Base-by-base conservation (phyloP, 2,113 vertebrate genomes). In the Ictalurus furcatus region DNA sequence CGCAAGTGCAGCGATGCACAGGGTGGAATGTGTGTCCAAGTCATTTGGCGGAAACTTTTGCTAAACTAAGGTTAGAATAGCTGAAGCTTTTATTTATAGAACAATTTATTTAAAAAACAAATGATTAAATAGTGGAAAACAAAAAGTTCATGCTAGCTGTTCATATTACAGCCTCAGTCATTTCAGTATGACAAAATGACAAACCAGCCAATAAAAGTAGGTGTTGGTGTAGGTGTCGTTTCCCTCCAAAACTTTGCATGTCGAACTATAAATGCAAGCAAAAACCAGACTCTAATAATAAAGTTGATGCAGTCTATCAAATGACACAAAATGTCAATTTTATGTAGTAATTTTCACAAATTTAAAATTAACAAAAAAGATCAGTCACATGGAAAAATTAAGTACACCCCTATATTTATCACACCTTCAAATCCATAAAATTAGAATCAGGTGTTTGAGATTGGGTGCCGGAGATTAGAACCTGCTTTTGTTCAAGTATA, bases 231-330 rank as follows among this genome's bases (percentile, higher is more conserved):
- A 48, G 44, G 44, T 52, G 34, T 71, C 28, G 54, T 9, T 78
- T 78, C 56, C 56, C 56, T 61, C 54, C 54, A 73, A 73, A 85
- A 73, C 28, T 5, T 44, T 56, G 67, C 5, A 79, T 76, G 58
- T 14, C 2, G 4, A 69, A 61, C 44, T 81, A 80, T 58, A 58
- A 73, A 83, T 30, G 59, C 65, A 83, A 58, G 8, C 6, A 71
- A 86, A 86, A 28, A 56, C 12, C 44, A 88, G n/a, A 16, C 48
- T 56, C 76, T 44, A 81, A 87, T 48, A 48, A 48, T 48, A 52
- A 52, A 52, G 48, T 2, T 52, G 48, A 52, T 52, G 9, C 48
- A 52, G 44, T 48, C 48, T 52, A 52, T 52, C 1, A 52, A 52
- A 52, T 52, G 48, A 52, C 48, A 52, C 48, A n/a, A n/a, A n/a